Conservation (phyloP, 2,113 vertebrate species). For the Sapajus apella region DNA sequence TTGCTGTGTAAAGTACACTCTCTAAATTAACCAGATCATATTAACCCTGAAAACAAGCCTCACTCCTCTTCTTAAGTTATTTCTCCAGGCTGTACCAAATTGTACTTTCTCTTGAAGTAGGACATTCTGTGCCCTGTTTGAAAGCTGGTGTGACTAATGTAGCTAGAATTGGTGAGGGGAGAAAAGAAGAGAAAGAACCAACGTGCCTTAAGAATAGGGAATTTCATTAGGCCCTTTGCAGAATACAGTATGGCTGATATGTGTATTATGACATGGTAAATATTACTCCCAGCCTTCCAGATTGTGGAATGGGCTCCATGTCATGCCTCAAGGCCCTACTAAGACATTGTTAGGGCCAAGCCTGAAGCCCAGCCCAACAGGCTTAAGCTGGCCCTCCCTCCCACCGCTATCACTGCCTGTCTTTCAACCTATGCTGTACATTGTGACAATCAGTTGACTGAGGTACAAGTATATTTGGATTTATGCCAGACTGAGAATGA, state of each 20-base stretch:
- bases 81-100: background rate
- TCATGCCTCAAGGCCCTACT: background rate
- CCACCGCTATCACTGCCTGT: background rate
- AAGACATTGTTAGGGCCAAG: background rate
- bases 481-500: background rate
- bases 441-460: background rate
- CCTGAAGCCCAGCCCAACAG: background rate
- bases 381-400: background rate
- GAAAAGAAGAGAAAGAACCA: background rate
- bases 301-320: background rate
- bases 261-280: background rate
- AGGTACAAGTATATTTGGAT: background rate
- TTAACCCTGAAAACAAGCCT: background rate
- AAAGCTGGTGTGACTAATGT: background rate
- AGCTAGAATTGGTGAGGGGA: background rate
- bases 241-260: background rate
- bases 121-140: conserved; percentile 6
- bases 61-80: background rate
- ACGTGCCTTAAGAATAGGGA: background rate
- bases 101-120: conserved; percentile 2
- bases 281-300: background rate
- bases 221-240: background rate
- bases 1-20: background rate
- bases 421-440: background rate
- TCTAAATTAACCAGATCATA: background rate